phyloP scores from a whole-genome alignment of 2,113 vertebrate species.

The Prunella fulvescens region DNA sequence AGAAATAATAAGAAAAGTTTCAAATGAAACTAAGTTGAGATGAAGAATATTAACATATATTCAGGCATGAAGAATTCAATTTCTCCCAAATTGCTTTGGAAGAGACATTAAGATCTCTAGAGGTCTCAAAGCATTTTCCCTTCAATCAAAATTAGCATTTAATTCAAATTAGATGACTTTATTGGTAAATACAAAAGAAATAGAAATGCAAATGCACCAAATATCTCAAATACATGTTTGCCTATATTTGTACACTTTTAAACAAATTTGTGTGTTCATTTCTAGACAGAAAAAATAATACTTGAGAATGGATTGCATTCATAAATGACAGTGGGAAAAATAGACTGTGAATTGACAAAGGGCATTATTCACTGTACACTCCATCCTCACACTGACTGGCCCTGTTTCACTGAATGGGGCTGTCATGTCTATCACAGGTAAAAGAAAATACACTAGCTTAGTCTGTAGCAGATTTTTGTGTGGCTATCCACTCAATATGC shows the following conservation, averaged over 20 bases:
- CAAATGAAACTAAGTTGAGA: constrained; percentile 19
- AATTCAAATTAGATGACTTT: constrained; percentile 19
- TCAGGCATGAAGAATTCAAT: constrained; percentile 24
- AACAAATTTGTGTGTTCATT: neutral
- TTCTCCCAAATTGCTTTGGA: neutral
- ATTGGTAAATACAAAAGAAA: constrained; percentile 31
- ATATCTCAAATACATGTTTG: neutral
- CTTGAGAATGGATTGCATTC: neutral
- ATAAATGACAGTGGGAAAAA: neutral
- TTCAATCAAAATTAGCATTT: constrained; percentile 33
- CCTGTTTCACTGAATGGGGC: neutral
- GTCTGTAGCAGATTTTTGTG: neutral
- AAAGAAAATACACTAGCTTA: neutral
- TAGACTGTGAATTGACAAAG: neutral
- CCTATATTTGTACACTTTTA: neutral
- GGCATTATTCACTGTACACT: neutral
- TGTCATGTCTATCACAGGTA: neutral
- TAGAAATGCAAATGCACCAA: neutral
- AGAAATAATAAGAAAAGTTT: constrained; percentile 25
- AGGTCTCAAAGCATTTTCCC: constrained; percentile 11
- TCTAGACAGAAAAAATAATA: neutral
- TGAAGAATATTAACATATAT: constrained; percentile 25
- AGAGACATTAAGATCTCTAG: neutral
- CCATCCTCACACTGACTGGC: neutral
- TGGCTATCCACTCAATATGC: neutral